phyloP scores from a whole-genome alignment of 1,140 invertebrate genomes.

The Phortica variegata region DNA sequence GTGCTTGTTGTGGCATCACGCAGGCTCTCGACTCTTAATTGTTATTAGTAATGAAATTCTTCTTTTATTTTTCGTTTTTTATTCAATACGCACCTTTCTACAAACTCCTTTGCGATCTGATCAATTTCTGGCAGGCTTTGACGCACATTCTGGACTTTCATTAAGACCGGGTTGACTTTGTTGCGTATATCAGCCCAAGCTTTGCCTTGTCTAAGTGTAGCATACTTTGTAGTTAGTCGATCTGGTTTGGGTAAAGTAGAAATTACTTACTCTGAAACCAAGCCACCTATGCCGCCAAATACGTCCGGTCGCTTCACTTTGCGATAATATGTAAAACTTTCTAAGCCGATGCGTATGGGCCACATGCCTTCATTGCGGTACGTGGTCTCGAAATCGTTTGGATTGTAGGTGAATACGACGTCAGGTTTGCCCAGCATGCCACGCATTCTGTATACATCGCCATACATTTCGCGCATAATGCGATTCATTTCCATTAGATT shows the following conservation, averaged over 20 bases:
- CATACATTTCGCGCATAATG: slow-evolving; percentile 35
- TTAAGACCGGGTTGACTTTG: slow-evolving; percentile 42
- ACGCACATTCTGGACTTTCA: slow-evolving; percentile 43
- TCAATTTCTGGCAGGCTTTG: slow-evolving; percentile 37
- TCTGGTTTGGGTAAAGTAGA: too few relatives aligned
- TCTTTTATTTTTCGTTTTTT: not conserved
- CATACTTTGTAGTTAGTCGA: too few relatives aligned
- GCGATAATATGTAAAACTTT: slow-evolving; percentile 43
- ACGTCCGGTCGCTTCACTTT: slow-evolving; percentile 36
- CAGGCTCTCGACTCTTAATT: slow-evolving; percentile 59
- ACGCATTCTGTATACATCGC: slow-evolving; percentile 34
- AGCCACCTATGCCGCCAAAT: slow-evolving; percentile 36
- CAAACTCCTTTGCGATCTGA: slow-evolving; percentile 36
- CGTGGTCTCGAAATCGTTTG: slow-evolving; percentile 36
- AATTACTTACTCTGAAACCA: slow-evolving; percentile 40
- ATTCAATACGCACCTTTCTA: slow-evolving; percentile 26
- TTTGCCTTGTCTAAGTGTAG: slow-evolving; percentile 35
- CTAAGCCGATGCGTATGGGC: slow-evolving; percentile 42
- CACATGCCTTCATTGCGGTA: slow-evolving; percentile 49
- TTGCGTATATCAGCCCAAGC: slow-evolving; percentile 39
- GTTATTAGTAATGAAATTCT: not conserved
- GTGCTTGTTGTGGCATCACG: slow-evolving; percentile 59
- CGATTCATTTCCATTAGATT: slow-evolving; percentile 36
- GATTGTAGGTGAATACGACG: slow-evolving; percentile 41
- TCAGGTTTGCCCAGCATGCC: slow-evolving; percentile 42